Percentiles rank a stretch among this genome's conserved stretches.
phyloP scores from a whole-genome alignment of 1,140 invertebrate genomes.

The Carcinoscorpius rotundicauda region DNA sequence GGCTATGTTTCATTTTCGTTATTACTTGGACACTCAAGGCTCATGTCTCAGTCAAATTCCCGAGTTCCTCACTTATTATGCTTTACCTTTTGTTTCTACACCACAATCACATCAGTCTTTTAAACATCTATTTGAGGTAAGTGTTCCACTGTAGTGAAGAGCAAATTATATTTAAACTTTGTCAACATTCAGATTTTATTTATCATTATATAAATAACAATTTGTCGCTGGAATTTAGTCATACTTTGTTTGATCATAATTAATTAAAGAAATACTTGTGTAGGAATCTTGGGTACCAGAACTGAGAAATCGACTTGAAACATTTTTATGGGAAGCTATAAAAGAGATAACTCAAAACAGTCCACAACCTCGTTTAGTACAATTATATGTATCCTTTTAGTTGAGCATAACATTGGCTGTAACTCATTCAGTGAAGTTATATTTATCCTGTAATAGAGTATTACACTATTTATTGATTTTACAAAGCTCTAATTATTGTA shows the following conservation, averaged over 20 bases:
- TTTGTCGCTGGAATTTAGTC: too few species aligned
- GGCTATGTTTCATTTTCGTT: constrained; percentile 39
- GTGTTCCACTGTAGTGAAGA: constrained; percentile 11
- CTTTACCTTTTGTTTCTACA: constrained; percentile 43
- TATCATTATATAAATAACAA: too few species aligned
- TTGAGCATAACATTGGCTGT: too few species aligned
- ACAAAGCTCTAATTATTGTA: too few species aligned
- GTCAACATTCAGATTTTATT: neutral
- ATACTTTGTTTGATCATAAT: too few species aligned
- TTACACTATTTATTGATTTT: too few species aligned
- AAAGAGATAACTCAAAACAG: constrained; percentile 6
- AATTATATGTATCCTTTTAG: constrained; percentile 19
- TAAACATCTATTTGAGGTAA: constrained; percentile 41
- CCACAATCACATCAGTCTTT: constrained; percentile 43
- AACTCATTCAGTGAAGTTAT: too few species aligned
- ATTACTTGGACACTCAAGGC: constrained; percentile 41
- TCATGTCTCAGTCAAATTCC: constrained; percentile 39
- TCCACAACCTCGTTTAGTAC: constrained; percentile 11
- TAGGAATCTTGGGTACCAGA: constrained; percentile 35
- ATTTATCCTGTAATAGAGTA: too few species aligned
- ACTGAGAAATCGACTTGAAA: constrained; percentile 31
- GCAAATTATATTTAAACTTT: constrained; percentile 3
- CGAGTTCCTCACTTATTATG: constrained; percentile 45
- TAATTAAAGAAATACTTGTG: constrained; percentile 7
- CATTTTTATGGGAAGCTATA: constrained; percentile 27